Conservation (phyloP, 2,888 invertebrate species). For the Scaptomyza parva region DNA sequence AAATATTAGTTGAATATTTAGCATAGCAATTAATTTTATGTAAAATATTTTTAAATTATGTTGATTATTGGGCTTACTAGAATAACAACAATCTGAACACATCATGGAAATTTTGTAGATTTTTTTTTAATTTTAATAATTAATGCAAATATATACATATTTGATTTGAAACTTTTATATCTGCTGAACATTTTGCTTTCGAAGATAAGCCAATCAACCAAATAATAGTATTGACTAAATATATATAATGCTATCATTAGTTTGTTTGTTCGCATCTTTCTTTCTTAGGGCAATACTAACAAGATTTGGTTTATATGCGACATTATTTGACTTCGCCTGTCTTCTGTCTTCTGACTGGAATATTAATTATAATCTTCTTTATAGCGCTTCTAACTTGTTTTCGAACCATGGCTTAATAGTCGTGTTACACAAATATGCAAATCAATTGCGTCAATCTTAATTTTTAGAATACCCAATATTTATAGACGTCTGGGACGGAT, state of each 20-base stretch:
- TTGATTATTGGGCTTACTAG: not conserved
- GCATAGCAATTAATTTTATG: not conserved
- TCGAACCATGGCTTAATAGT: conserved; percentile 10
- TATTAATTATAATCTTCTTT: conserved; percentile 28
- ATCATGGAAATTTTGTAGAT: not conserved
- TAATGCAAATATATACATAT: not conserved
- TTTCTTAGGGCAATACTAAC: conserved; percentile 22
- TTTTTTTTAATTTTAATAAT: too few relatives aligned
- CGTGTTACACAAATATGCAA: conserved; percentile 52
- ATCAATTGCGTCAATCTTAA: conserved; percentile 29
- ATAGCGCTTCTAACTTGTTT: conserved; percentile 33
- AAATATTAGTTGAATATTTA: too few relatives aligned
- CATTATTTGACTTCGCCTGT: conserved; percentile 14
- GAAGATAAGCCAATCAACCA: conserved; percentile 10
- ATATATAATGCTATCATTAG: conserved; percentile 16
- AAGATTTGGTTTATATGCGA: conserved; percentile 27
- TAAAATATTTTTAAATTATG: not conserved
- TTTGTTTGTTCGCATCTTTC: conserved; percentile 12
- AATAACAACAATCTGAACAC: too few relatives aligned
- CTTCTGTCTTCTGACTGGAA: conserved; percentile 25
- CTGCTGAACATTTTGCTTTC: conserved; percentile 12
- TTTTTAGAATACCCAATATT: conserved; percentile 19
- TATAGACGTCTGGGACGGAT: conserved; percentile 16
- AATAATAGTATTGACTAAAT: conserved; percentile 26
- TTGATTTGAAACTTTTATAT: conserved; percentile 1